These are phyloP conservation scores for Coptotermes formosanus DNA, from an alignment of 1,140 invertebrate species.

Conservation along the genomic window DNA sequence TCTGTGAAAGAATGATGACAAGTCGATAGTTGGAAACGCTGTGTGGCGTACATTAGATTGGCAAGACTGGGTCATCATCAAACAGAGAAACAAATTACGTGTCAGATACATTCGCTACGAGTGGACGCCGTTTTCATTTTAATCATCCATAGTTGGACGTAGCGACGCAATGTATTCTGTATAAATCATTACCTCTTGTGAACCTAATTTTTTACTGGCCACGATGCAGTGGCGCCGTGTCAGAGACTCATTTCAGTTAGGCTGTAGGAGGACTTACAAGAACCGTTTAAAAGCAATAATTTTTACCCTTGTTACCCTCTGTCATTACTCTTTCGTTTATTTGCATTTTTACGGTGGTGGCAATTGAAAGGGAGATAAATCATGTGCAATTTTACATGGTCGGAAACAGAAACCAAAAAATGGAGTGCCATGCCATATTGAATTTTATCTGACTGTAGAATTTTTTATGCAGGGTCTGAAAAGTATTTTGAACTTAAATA, in stretches of 20 bases:
- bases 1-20: too few species aligned
- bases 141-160: neutral
- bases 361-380: neutral
- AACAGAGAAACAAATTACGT: neutral
- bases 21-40: too few species aligned
- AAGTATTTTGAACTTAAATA: neutral
- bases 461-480: neutral
- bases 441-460: neutral
- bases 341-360: neutral
- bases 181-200: constrained; percentile 11
- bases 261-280: neutral
- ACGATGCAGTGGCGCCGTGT: neutral
- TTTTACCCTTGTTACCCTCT: neutral
- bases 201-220: neutral
- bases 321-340: neutral
- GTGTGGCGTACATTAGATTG: too few species aligned
- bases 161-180: neutral
- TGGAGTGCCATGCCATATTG: too few species aligned
- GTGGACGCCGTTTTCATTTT: neutral
- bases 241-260: neutral
- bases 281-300: neutral
- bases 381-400: neutral
- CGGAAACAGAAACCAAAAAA: constrained; percentile 7
- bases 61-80: neutral
- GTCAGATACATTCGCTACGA: neutral